Evolutionary conservation across 2,113 vertebrate genomes (phyloP).

Genomic region (Rhinichthys klamathensis): DNA sequence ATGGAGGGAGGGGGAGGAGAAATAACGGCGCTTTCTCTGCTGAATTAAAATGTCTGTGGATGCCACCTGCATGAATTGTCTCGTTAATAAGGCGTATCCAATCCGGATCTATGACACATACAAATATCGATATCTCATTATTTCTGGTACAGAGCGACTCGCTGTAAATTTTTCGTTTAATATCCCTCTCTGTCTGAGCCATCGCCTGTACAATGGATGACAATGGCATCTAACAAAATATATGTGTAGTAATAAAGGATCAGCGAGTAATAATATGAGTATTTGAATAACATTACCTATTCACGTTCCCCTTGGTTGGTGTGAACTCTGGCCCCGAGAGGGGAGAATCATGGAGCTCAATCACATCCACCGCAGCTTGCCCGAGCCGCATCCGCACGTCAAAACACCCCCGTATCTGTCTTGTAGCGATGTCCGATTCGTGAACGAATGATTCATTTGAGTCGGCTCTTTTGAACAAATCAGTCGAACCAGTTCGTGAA

Average conservation of each 20-base stretch:
- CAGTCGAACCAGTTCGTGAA: background rate
- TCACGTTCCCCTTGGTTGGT: conserved; percentile 63
- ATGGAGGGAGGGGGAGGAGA: conserved; percentile 7
- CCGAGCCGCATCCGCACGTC: conserved; percentile 71
- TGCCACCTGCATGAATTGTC: conserved; percentile 38
- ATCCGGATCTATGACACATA: background rate
- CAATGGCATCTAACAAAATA: background rate
- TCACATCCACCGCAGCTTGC: conserved; percentile 76
- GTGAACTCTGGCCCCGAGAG: conserved; percentile 69
- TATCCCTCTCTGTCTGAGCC: conserved; percentile 8
- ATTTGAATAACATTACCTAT: conserved; percentile 69
- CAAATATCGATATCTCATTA: conserved; percentile 18
- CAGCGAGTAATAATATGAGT: conserved; percentile 40
- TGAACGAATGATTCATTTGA: conserved; percentile 53
- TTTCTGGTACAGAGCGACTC: background rate
- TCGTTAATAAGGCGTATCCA: conserved; percentile 31
- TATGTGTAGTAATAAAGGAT: background rate
- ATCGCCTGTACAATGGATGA: conserved; percentile 1
- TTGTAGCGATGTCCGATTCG: conserved; percentile 57
- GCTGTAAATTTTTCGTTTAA: background rate
- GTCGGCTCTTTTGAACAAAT: background rate
- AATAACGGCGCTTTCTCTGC: conserved; percentile 6
- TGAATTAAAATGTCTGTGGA: conserved; percentile 38
- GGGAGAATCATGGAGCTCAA: conserved; percentile 69
- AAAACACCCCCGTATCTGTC: conserved; percentile 74